Evolutionary conservation across 2,888 invertebrate species (phyloP).

Genomic region (Stenichneumon culpator): DNA sequence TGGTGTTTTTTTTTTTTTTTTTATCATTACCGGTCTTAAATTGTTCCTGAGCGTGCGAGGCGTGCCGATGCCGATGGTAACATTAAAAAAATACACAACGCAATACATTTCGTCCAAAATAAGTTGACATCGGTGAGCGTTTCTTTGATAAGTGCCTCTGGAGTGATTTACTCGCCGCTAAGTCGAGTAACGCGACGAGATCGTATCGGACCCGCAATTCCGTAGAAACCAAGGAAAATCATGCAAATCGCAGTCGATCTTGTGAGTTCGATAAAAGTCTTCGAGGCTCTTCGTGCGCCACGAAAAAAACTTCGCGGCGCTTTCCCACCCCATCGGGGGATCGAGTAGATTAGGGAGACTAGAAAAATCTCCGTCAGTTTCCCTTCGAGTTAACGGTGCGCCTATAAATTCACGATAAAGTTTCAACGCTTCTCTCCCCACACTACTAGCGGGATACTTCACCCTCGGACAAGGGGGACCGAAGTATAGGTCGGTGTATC

Average conservation of each 20-base stretch:
- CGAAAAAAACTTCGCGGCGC: conserved; percentile 4
- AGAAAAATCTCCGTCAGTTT: conserved; percentile 64
- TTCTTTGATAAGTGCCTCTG: neutral
- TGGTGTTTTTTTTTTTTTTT: neutral
- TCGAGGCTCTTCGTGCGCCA: conserved; percentile 56
- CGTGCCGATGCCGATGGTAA: neutral
- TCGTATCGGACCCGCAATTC: neutral
- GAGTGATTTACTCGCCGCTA: conserved; percentile 3
- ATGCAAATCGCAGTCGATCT: conserved; percentile 63
- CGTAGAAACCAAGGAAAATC: conserved; percentile 48
- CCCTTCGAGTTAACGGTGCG: conserved; percentile 59
- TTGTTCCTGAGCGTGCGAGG: neutral
- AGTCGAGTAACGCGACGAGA: conserved; percentile 19
- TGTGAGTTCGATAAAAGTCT: conserved; percentile 64
- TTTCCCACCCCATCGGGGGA: conserved; percentile 28
- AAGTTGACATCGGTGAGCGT: neutral
- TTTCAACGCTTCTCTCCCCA: conserved; percentile 72
- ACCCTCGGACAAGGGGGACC: conserved; percentile 47
- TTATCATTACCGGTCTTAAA: neutral
- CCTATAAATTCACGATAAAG: conserved; percentile 77
- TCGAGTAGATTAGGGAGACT: conserved; percentile 64
- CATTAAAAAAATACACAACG: neutral
- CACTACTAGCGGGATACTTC: conserved; percentile 12
- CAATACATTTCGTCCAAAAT: neutral
- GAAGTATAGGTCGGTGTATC: conserved; percentile 39